Evolutionary conservation across 2,113 vertebrate species (phyloP).

Genomic region (Amphilophus citrinellus): DNA sequence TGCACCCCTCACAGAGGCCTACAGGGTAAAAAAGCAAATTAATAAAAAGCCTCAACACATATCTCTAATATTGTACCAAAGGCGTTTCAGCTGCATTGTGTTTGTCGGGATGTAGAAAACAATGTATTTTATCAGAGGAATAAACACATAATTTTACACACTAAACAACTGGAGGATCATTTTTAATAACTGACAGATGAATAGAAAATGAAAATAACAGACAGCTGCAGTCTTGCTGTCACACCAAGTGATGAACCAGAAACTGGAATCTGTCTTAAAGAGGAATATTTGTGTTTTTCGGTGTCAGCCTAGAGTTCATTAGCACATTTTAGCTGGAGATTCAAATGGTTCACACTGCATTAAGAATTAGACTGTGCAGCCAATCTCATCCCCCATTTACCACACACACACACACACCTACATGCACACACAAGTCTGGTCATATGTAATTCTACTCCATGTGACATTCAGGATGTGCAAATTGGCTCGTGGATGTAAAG

Average conservation of each 20-base stretch:
- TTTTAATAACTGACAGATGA: conserved; percentile 3
- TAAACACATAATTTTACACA: neutral
- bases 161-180: neutral
- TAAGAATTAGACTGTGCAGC: conserved; percentile 50
- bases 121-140: neutral
- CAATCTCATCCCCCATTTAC: conserved; percentile 20
- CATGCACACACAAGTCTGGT: neutral
- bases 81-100: neutral
- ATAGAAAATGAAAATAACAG: conserved; percentile 3
- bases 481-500: neutral
- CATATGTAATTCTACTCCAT: conserved; percentile 26
- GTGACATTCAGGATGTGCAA: conserved; percentile 13
- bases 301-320: conserved; percentile 50
- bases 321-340: conserved; percentile 49
- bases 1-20: neutral
- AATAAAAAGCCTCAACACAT: neutral
- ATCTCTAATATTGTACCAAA: neutral
- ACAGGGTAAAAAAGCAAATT: neutral
- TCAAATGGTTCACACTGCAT: conserved; percentile 62
- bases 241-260: conserved; percentile 7
- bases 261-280: neutral
- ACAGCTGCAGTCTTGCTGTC: neutral
- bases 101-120: neutral
- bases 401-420: neutral
- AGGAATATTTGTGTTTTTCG: conserved; percentile 4